phyloP scores from a whole-genome alignment of 2,888 invertebrate species.

The Lymantria dispar region DNA sequence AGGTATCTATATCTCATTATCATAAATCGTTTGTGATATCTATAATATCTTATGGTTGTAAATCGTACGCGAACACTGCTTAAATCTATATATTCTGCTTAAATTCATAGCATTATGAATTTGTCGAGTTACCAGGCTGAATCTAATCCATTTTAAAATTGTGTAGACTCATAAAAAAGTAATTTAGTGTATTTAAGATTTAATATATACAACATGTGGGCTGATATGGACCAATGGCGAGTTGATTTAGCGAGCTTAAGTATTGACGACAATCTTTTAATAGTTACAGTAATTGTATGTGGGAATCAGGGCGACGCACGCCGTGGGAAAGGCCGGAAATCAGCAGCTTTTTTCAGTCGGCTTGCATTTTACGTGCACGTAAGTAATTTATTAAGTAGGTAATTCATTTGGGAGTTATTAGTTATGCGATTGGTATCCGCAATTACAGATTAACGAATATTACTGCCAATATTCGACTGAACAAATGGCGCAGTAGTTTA shows the following conservation, averaged over 20 bases:
- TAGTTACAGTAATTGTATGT: slow-evolving; percentile 61
- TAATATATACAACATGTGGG: slow-evolving; percentile 38
- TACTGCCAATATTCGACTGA: slow-evolving; percentile 20
- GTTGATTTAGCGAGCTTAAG: slow-evolving; percentile 62
- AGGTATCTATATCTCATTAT: slow-evolving; percentile 28
- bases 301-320: slow-evolving; percentile 65
- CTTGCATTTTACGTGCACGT: slow-evolving; percentile 30
- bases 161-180: slow-evolving; percentile 47
- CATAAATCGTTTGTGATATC: slow-evolving; percentile 18
- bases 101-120: slow-evolving; percentile 26
- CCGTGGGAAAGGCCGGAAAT: slow-evolving; percentile 69
- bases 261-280: slow-evolving; percentile 52
- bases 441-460: slow-evolving; percentile 32
- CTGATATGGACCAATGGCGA: slow-evolving; percentile 55
- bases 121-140: too few relatives aligned
- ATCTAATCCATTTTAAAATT: slow-evolving; percentile 51
- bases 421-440: slow-evolving; percentile 43
- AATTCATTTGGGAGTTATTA: slow-evolving; percentile 38
- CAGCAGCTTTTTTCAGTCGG: slow-evolving; percentile 53
- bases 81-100: slow-evolving; percentile 28
- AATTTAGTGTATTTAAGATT: slow-evolving; percentile 58
- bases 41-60: slow-evolving; percentile 24
- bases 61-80: slow-evolving; percentile 21
- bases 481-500: too few relatives aligned
- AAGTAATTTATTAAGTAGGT: slow-evolving; percentile 41